phyloP scores from a whole-genome alignment of 2,797 vertebrate species.

The Pyrocephalus nanus region DNA sequence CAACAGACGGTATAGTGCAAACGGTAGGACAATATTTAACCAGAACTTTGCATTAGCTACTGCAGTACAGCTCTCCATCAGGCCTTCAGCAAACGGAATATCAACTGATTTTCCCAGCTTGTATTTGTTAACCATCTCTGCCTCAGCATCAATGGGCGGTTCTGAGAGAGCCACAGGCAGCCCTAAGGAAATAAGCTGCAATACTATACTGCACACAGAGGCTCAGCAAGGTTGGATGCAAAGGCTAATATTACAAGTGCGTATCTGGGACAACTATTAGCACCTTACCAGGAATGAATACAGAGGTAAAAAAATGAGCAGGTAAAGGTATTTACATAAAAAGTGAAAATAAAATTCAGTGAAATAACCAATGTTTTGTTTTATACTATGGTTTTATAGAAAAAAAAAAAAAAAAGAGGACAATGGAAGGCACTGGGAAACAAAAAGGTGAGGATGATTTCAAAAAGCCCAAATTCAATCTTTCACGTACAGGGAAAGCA shows the following conservation, averaged over 20 bases:
- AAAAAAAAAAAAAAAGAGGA: not conserved
- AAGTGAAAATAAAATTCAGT: not conserved
- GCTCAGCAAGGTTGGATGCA: not conserved
- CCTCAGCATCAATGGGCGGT: conserved; percentile 35
- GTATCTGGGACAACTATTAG: not conserved
- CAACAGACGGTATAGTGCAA: conserved; percentile 98
- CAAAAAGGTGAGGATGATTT: not conserved
- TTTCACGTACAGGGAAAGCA: not conserved
- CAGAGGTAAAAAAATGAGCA: not conserved
- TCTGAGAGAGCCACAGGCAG: conserved; percentile 15
- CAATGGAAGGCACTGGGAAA: not conserved
- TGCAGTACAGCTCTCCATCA: conserved; percentile 75
- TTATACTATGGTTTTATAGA: not conserved
- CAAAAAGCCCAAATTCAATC: not conserved
- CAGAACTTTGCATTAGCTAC: conserved; percentile 92
- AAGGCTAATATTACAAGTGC: not conserved
- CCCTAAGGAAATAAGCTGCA: not conserved
- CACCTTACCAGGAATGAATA: not conserved
- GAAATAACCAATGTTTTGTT: not conserved
- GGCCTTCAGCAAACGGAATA: conserved; percentile 74
- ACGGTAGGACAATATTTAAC: conserved; percentile 99
- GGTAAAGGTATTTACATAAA: not conserved
- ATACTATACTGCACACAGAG: not conserved
- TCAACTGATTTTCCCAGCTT: conserved; percentile 74
- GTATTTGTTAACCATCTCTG: conserved; percentile 68